phyloP scores from a whole-genome alignment of 1,140 invertebrate genomes.

The Rhopalosiphum maidis region DNA sequence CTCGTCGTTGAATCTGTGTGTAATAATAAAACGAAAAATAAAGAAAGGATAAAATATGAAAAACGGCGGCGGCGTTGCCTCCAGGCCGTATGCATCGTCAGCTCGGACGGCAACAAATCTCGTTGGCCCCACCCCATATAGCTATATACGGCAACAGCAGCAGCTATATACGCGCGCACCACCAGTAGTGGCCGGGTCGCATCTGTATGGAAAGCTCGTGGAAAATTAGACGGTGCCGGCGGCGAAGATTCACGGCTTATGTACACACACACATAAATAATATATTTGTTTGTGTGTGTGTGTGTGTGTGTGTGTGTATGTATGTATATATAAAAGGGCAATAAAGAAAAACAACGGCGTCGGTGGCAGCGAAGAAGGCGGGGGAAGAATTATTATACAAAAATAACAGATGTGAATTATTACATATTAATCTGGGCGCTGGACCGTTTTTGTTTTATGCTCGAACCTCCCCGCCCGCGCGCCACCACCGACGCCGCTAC shows the following conservation, averaged over 20 bases:
- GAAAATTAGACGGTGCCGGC: slow-evolving; percentile 49
- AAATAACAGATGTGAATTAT: slow-evolving; percentile 59
- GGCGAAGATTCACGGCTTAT: slow-evolving; percentile 53
- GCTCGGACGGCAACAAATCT: slow-evolving; percentile 56
- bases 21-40: slow-evolving; percentile 34
- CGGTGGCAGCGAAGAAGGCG: slow-evolving; percentile 67
- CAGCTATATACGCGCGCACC: neutral
- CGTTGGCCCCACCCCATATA: neutral
- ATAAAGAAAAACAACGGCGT: slow-evolving; percentile 50
- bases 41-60: slow-evolving; percentile 48
- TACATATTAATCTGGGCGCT: slow-evolving; percentile 59
- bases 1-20: neutral
- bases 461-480: neutral
- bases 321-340: neutral
- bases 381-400: slow-evolving; percentile 58
- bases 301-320: neutral
- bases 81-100: slow-evolving; percentile 41
- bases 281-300: neutral
- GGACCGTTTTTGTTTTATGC: slow-evolving; percentile 55
- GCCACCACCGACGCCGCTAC: neutral
- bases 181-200: slow-evolving; percentile 28
- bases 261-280: neutral
- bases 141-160: neutral
- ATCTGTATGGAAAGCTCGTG: slow-evolving; percentile 55
- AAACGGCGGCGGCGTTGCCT: slow-evolving; percentile 13